phyloP scores from a whole-genome alignment of 2,113 vertebrate genomes.

The Ochotona curzoniae region DNA sequence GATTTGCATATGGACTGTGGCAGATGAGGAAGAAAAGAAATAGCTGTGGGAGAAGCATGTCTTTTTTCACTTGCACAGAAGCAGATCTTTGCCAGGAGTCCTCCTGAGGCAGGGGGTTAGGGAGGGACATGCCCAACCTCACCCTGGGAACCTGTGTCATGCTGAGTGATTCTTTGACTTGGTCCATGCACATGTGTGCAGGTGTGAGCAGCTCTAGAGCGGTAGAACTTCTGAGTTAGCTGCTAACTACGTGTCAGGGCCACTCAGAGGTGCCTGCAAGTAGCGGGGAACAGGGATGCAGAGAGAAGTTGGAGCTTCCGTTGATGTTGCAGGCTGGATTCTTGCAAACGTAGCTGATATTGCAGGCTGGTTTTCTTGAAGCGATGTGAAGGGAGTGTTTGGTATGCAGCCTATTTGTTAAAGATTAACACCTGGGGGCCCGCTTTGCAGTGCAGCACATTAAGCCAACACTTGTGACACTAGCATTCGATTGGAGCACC shows the following conservation, averaged over 20 bases:
- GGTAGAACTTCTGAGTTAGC: background rate
- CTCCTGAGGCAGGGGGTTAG: background rate
- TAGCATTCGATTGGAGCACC: too few relatives aligned
- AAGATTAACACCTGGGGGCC: background rate
- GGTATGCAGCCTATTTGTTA: background rate
- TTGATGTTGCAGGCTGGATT: background rate
- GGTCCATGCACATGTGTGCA: background rate
- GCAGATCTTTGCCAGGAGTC: slow-evolving; percentile 5
- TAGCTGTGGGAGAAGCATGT: background rate
- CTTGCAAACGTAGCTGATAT: background rate
- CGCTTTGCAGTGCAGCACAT: too few relatives aligned
- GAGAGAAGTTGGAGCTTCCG: background rate
- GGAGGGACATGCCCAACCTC: background rate
- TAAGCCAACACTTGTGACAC: too few relatives aligned
- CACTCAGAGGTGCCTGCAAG: background rate
- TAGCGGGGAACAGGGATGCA: background rate
- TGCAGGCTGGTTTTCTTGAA: background rate
- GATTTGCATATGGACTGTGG: background rate
- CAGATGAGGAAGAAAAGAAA: slow-evolving; percentile 2
- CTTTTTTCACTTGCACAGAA: background rate
- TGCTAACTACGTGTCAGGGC: background rate
- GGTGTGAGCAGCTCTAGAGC: background rate
- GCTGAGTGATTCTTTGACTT: background rate
- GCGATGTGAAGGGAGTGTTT: slow-evolving; percentile 6
- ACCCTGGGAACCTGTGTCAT: background rate